Evolutionary conservation across 2,888 invertebrate species (phyloP).

Genomic region (Meteorus cinctellus): DNA sequence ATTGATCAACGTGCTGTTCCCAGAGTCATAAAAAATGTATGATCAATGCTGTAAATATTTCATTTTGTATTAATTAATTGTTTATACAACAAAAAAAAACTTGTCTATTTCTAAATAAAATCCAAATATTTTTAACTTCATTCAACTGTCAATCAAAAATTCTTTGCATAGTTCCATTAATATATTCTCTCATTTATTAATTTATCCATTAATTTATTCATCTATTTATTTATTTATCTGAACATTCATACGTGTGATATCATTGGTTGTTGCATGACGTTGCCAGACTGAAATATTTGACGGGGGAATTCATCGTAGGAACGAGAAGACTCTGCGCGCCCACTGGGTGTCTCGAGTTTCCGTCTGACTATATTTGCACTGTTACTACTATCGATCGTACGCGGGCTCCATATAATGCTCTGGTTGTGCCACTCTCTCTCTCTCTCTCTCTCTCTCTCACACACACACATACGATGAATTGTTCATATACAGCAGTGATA

Average conservation of each 20-base stretch:
- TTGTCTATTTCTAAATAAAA: no score
- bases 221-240: background rate
- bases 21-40: no score
- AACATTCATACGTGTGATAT: background rate
- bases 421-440: background rate
- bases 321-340: constrained; percentile 26
- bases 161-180: no score
- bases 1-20: no score
- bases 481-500: background rate
- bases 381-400: constrained; percentile 47
- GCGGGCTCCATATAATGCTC: background rate
- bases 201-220: background rate
- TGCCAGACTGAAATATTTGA: constrained; percentile 14
- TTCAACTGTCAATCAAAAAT: no score
- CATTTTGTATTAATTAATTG: no score
- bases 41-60: no score
- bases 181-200: background rate
- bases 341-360: constrained; percentile 38
- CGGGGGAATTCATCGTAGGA: constrained; percentile 3
- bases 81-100: no score
- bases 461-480: background rate
- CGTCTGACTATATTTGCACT: constrained; percentile 48
- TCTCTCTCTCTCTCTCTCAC: background rate
- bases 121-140: no score
- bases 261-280: constrained; percentile 3